Percentiles rank a stretch among this genome's conserved stretches.
These are phyloP conservation scores for Sycophaga agraensis DNA, from an alignment of 1,140 invertebrate genomes.

Conservation along the genomic window DNA sequence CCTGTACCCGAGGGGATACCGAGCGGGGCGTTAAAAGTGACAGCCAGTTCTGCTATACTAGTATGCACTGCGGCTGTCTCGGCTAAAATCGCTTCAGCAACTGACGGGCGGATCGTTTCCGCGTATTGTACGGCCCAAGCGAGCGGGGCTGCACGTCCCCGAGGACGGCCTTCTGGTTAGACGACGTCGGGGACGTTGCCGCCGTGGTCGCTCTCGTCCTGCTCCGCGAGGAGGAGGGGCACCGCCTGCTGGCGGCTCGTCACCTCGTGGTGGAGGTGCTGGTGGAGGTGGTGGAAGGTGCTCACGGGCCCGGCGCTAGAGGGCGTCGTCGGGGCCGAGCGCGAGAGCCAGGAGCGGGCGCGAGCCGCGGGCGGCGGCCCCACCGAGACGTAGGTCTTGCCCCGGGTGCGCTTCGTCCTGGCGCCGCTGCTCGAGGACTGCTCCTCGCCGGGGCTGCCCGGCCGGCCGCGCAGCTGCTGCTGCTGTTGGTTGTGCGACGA, in stretches of 20 bases:
- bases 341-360: slow-evolving; percentile 64
- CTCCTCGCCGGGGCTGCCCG: neutral
- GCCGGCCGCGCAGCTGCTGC: no score
- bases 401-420: slow-evolving; percentile 36
- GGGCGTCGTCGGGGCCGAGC: slow-evolving; percentile 76
- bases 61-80: no score
- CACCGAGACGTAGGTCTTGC: slow-evolving; percentile 53
- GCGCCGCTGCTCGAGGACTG: neutral
- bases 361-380: slow-evolving; percentile 34
- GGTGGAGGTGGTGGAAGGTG: slow-evolving; percentile 40
- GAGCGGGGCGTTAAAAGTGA: neutral
- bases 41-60: no score
- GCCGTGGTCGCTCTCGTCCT: slow-evolving; percentile 47
- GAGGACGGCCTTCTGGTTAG: neutral
- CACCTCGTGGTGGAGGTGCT: slow-evolving; percentile 42
- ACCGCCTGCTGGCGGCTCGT: slow-evolving; percentile 50
- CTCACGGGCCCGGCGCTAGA: slow-evolving; percentile 52
- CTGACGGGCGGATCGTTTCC: no score
- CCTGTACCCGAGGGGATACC: neutral
- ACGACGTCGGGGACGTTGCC: slow-evolving; percentile 5
- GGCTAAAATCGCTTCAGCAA: no score
- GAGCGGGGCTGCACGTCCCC: no score
- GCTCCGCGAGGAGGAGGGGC: slow-evolving; percentile 51
- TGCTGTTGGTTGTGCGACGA: neutral
- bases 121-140: no score